A percentile compares a stretch with the other conserved stretches of the same genome.
These are phyloP conservation scores for Atlantisia rogersi DNA, from an alignment of 2,113 vertebrate species.

Conservation along the genomic window DNA sequence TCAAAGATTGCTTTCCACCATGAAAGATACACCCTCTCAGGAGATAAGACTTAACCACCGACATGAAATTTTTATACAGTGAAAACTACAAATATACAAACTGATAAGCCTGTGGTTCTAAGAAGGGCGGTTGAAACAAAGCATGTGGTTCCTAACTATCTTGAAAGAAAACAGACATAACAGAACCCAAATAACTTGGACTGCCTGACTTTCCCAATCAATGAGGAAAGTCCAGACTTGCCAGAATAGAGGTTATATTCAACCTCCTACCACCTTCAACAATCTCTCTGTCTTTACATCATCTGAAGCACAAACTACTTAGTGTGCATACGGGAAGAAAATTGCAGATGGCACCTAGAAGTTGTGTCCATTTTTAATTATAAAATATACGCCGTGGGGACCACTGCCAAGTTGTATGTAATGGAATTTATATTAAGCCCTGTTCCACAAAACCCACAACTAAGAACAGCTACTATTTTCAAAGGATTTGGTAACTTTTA, in stretches of 20 bases:
- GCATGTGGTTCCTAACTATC: not conserved
- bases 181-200: not conserved
- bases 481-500: not conserved
- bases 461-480: not conserved
- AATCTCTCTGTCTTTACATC: not conserved
- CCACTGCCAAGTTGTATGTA: not conserved
- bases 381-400: not conserved
- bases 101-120: not conserved
- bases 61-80: not conserved
- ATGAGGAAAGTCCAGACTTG: not conserved
- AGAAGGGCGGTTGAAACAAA: not conserved
- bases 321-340: not conserved
- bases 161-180: not conserved
- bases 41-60: conserved; percentile 22
- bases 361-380: not conserved
- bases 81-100: not conserved
- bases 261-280: not conserved
- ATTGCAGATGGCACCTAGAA: not conserved
- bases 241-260: not conserved
- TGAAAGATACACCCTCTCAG: not conserved
- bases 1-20: conserved; percentile 5
- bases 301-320: not conserved
- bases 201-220: not conserved
- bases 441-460: not conserved
- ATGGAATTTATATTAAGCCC: conserved; percentile 3